Evolutionary conservation across 2,113 vertebrate species (phyloP).

Genomic region (Cathartes aura): DNA sequence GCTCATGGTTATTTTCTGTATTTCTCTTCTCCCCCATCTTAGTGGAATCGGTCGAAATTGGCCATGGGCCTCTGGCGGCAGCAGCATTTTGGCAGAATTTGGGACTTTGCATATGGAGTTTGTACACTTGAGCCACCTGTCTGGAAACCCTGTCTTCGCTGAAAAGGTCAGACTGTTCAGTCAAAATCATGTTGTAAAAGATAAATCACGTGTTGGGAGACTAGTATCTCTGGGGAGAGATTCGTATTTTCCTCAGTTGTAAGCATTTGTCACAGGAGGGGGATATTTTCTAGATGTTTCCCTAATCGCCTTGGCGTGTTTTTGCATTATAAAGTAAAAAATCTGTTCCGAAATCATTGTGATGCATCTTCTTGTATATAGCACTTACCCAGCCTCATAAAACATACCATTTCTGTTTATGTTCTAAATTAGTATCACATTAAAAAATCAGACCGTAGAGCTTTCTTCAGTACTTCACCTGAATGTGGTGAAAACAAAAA

Average conservation of each 20-base stretch:
- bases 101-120: conserved; percentile 97
- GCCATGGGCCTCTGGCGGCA: conserved; percentile 98
- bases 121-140: conserved; percentile 91
- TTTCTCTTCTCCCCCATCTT: not conserved
- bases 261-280: not conserved
- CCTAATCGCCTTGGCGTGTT: not conserved
- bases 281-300: not conserved
- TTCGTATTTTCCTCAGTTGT: not conserved
- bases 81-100: conserved; percentile 98
- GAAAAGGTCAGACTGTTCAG: conserved; percentile 86
- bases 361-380: not conserved
- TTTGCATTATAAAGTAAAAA: not conserved
- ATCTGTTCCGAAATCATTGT: not conserved
- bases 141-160: conserved; percentile 91
- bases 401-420: not conserved
- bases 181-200: not conserved
- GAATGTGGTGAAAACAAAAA: not conserved
- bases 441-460: not conserved
- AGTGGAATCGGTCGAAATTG: conserved; percentile 96
- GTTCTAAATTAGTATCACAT: not conserved
- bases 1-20: not conserved
- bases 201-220: not conserved
- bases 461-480: not conserved
- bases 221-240: not conserved
- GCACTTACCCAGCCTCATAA: not conserved